Evolutionary conservation across 2,113 vertebrate genomes (phyloP).

Genomic region (Microcebus jonahi): DNA sequence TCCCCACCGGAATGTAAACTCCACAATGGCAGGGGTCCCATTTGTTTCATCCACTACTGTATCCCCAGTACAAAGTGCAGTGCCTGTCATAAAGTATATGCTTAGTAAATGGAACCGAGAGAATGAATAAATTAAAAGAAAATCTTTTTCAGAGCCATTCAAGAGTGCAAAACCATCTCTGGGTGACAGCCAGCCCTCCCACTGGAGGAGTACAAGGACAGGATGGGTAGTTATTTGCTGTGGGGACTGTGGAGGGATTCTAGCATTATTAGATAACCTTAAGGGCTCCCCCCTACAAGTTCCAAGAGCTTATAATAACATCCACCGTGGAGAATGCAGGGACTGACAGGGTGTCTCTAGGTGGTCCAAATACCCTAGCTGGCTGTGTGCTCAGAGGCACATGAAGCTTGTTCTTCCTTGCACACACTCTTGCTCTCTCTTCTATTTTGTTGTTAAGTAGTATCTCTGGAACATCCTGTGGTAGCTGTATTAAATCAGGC

Average conservation of each 20-base stretch:
- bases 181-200: neutral
- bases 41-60: neutral
- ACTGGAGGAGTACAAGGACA: neutral
- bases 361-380: neutral
- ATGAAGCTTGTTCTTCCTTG: neutral
- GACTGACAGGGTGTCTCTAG: neutral
- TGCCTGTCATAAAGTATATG: neutral
- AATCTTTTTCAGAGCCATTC: neutral
- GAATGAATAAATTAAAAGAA: neutral
- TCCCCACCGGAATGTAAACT: neutral
- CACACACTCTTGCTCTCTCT: neutral
- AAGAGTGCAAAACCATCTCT: neutral
- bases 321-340: neutral
- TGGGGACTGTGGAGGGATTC: neutral
- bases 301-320: neutral
- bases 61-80: neutral
- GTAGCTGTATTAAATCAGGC: neutral
- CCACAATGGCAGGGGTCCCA: neutral
- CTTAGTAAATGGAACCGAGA: constrained; percentile 4
- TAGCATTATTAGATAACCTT: neutral
- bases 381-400: neutral
- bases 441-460: neutral
- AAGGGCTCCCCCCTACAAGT: neutral
- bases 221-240: neutral
- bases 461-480: neutral